Percentiles rank a stretch among this genome's conserved stretches.
These are phyloP conservation scores for Albula goreensis DNA, from an alignment of 2,113 vertebrate genomes.

Conservation along the genomic window DNA sequence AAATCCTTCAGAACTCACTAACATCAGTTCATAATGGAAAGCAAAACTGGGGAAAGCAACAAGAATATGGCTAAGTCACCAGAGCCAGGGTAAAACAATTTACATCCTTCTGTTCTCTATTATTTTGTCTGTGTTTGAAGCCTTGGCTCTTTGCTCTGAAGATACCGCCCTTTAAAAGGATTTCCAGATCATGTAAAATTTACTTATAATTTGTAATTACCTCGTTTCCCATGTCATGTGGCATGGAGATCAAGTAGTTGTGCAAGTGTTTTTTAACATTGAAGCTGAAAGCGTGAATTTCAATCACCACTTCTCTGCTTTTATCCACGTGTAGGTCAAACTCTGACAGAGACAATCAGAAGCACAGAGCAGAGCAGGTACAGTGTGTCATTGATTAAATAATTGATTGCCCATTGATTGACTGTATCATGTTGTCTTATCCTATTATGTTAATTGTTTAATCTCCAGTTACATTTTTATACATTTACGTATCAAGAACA, in stretches of 20 bases:
- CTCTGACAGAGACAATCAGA: slow-evolving; percentile 23
- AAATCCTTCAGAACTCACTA: not conserved
- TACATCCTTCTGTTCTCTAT: not conserved
- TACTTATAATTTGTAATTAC: not conserved
- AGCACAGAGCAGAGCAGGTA: slow-evolving; percentile 26
- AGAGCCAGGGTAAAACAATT: not conserved
- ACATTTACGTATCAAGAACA: too few relatives aligned
- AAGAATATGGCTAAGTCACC: not conserved
- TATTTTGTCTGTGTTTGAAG: not conserved
- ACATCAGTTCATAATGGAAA: not conserved
- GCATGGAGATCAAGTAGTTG: not conserved
- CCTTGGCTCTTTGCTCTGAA: not conserved
- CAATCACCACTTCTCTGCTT: not conserved
- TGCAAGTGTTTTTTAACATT: too few relatives aligned
- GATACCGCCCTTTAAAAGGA: not conserved
- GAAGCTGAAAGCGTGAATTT: not conserved
- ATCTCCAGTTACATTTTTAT: too few relatives aligned
- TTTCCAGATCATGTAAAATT: not conserved
- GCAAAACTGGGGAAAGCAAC: not conserved
- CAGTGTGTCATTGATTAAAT: not conserved
- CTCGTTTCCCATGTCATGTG: too few relatives aligned
- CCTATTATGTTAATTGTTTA: too few relatives aligned
- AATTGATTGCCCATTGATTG: too few relatives aligned
- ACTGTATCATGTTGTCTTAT: too few relatives aligned
- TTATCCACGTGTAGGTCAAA: slow-evolving; percentile 13